Evolutionary conservation across 2,113 vertebrate genomes (phyloP).

Genomic region (Struthidea cinerea): DNA sequence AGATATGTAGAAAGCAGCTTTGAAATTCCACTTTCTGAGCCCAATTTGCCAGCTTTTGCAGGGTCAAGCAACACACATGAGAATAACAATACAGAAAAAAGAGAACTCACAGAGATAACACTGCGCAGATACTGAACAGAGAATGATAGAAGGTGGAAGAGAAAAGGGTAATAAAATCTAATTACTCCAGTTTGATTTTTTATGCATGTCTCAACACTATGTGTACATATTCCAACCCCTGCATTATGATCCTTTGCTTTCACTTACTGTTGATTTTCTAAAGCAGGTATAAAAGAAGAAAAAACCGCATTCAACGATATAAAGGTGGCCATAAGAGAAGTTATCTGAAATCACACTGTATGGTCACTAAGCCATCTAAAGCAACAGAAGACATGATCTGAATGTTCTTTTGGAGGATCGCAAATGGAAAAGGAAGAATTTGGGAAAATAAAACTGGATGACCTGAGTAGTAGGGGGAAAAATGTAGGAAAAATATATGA

Average conservation of each 20-base stretch:
- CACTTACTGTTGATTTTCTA: background rate
- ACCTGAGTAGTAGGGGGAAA: background rate
- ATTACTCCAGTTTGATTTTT: background rate
- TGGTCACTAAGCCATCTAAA: background rate
- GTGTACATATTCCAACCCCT: background rate
- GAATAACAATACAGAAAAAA: background rate
- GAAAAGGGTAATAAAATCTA: background rate
- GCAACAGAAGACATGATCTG: background rate
- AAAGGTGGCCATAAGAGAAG: background rate
- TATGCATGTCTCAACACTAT: background rate
- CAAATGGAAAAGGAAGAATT: background rate
- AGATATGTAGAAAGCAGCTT: background rate
- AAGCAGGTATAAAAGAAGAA: background rate
- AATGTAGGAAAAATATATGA: background rate
- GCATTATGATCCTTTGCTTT: background rate
- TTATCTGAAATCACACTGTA: background rate
- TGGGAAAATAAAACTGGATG: background rate
- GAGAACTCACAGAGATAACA: background rate
- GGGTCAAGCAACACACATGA: background rate
- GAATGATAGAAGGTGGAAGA: background rate
- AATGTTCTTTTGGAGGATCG: background rate
- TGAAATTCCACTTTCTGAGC: background rate
- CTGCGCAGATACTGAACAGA: background rate
- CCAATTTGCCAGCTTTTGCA: background rate
- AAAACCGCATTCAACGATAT: background rate